These are phyloP conservation scores for Pterocles burchelli DNA, from an alignment of 2,113 vertebrate genomes.

Conservation along the genomic window DNA sequence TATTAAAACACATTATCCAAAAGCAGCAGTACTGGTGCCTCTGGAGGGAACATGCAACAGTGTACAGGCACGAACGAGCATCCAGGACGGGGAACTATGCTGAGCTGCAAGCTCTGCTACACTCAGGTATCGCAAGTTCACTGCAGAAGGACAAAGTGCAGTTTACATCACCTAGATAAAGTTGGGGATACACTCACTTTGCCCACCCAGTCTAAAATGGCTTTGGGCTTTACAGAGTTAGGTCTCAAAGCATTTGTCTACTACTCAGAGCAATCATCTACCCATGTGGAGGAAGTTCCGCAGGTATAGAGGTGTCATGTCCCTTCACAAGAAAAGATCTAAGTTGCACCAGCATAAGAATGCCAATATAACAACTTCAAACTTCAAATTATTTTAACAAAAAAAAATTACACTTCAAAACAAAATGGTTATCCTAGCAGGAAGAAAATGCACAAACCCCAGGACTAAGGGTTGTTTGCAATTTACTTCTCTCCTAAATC, in stretches of 20 bases:
- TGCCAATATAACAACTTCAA: not conserved
- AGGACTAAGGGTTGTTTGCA: not conserved
- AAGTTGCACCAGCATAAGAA: not conserved
- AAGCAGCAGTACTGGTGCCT: not conserved
- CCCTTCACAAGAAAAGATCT: not conserved
- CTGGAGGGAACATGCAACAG: not conserved
- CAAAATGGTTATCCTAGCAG: not conserved
- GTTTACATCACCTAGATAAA: not conserved
- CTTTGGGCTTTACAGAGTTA: not conserved
- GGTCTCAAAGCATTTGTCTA: not conserved
- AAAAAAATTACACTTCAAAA: not conserved
- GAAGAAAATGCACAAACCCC: not conserved
- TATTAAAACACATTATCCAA: not conserved
- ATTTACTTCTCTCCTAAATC: not conserved
- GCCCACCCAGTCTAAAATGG: not conserved
- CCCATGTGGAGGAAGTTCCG: not conserved
- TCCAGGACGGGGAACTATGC: not conserved
- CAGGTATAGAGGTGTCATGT: not conserved
- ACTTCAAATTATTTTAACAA: not conserved
- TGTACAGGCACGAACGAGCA: accelerated
- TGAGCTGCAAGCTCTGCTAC: accelerated
- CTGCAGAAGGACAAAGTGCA: not conserved
- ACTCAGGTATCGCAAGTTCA: not conserved
- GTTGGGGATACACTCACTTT: not conserved
- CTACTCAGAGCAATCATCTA: not conserved